Percentiles rank a stretch among this genome's conserved stretches.
These are phyloP conservation scores for Cyanocitta stelleri DNA, from an alignment of 2,113 vertebrate genomes.

Conservation along the genomic window DNA sequence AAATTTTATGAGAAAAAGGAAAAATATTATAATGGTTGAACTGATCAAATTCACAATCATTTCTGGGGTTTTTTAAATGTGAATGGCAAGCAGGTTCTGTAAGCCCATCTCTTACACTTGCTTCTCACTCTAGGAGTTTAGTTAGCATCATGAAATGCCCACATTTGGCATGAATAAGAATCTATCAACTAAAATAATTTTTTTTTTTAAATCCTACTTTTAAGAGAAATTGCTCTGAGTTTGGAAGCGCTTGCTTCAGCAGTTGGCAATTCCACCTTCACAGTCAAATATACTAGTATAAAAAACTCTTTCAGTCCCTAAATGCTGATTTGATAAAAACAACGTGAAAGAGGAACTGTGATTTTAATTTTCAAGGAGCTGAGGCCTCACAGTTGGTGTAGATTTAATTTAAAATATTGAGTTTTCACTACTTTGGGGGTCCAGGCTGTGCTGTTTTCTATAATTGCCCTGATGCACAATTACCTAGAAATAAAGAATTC, in stretches of 20 bases:
- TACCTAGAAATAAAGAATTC: neutral
- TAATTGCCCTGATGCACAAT: neutral
- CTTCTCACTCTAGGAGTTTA: neutral
- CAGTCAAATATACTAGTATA: neutral
- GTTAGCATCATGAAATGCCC: neutral
- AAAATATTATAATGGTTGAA: neutral
- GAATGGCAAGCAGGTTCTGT: neutral
- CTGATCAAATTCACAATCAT: neutral
- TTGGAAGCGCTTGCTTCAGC: neutral
- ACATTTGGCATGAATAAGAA: neutral
- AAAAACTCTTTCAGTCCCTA: neutral
- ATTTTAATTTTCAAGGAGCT: neutral
- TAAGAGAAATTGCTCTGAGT: neutral
- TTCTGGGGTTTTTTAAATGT: rapidly evolving
- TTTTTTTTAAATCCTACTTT: neutral
- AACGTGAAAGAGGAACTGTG: neutral
- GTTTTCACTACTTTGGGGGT: neutral
- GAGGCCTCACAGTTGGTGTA: neutral
- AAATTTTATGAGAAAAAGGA: neutral
- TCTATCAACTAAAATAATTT: neutral
- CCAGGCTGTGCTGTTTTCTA: neutral
- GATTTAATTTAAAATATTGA: neutral
- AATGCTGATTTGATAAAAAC: neutral
- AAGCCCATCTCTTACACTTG: neutral
- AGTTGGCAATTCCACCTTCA: neutral